Conservation (phyloP, 2,888 invertebrate genomes). For the Archips crataeganus region DNA sequence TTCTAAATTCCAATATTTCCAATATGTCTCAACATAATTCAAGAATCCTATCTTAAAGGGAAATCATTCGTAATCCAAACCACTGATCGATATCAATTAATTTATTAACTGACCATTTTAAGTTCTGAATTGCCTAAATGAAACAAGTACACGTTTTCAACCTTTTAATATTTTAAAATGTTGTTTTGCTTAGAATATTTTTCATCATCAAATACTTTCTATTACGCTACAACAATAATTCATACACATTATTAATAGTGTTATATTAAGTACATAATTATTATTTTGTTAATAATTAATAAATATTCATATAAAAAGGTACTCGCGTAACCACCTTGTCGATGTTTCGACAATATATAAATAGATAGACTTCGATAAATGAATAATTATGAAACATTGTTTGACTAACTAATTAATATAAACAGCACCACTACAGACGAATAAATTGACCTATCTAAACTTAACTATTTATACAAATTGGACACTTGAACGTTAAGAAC, state of each 20-base stretch:
- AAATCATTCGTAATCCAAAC: conserved; percentile 14
- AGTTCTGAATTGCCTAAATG: conserved; percentile 43
- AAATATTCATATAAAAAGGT: conserved; percentile 71
- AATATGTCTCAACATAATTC: neutral
- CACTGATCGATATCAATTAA: conserved; percentile 41
- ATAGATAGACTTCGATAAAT: conserved; percentile 51
- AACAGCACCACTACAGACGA: conserved; percentile 68
- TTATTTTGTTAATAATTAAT: conserved; percentile 57
- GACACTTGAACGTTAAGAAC: conserved; percentile 69
- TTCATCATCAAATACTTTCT: conserved; percentile 50
- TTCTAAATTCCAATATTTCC: conserved; percentile 17
- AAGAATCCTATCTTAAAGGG: neutral
- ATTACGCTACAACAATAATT: conserved; percentile 47
- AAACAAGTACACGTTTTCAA: conserved; percentile 48
- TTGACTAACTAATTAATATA: conserved; percentile 58
- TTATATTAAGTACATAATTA: conserved; percentile 49
- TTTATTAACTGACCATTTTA: conserved; percentile 41
- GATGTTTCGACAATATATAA: conserved; percentile 57
- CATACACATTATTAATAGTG: conserved; percentile 47
- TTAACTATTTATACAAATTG: conserved; percentile 77
- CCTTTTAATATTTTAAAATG: conserved; percentile 44
- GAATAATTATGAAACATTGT: conserved; percentile 50
- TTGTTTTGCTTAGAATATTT: conserved; percentile 50
- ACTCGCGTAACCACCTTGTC: conserved; percentile 83
- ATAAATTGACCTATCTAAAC: conserved; percentile 51